A percentile compares a stretch with the other conserved stretches of the same genome.
phyloP scores from a whole-genome alignment of 2,113 vertebrate genomes.

The Felis catus region F.catus_Fca126_mat1.0 CM031415.1:7932501-7933000 shows the following conservation, averaged over 20 bases:
- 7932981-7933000: slow-evolving; percentile 33
- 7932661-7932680: not conserved
- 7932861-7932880: slow-evolving; percentile 1
- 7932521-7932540: slow-evolving; percentile 35
- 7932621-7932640: slow-evolving; percentile 32
- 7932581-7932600: slow-evolving; percentile 53
- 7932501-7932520: slow-evolving; percentile 19
- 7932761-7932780: not conserved
- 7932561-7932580: slow-evolving; percentile 74
- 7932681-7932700: slow-evolving; percentile 15
- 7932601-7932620: not conserved
- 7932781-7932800: not conserved
- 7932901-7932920: slow-evolving; percentile 42
- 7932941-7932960: slow-evolving; percentile 38
- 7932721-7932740: not conserved
- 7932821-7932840: slow-evolving; percentile 23
- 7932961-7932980: slow-evolving; percentile 31
- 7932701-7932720: not conserved
- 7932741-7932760: not conserved
- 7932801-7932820: slow-evolving; percentile 21
- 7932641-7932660: slow-evolving; percentile 19
- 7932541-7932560: slow-evolving; percentile 58
- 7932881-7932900: slow-evolving; percentile 51
- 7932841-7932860: slow-evolving; percentile 30
- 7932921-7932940: slow-evolving; percentile 66